Percentiles rank a stretch among this genome's conserved stretches.
Evolutionary conservation across 2,888 invertebrate genomes (phyloP).

Genomic region (Pediacus dermestoides): DNA sequence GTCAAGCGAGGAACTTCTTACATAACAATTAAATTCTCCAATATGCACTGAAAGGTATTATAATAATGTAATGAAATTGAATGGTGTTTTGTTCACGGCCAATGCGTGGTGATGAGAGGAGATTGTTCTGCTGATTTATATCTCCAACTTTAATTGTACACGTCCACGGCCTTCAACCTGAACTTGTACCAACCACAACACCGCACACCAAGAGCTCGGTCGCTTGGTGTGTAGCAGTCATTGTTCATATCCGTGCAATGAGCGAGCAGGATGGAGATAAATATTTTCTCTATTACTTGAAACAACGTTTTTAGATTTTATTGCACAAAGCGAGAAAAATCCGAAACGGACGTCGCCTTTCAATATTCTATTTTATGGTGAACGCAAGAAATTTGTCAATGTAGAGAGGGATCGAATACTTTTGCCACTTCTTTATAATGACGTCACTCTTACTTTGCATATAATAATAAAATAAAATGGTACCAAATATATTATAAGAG

Average conservation of each 20-base stretch:
- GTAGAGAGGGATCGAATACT: no score
- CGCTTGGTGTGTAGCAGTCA: constrained; percentile 17
- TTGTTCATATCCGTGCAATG: constrained; percentile 32
- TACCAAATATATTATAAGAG: constrained; percentile 1
- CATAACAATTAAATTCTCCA: no score
- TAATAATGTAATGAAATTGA: constrained; percentile 8
- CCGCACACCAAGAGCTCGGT: constrained; percentile 14
- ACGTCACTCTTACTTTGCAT: no score
- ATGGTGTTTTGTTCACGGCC: constrained; percentile 20
- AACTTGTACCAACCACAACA: no score
- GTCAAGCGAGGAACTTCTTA: no score
- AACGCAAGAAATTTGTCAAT: no score
- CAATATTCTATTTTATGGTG: no score
- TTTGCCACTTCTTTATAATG: no score
- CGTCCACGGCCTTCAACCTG: constrained; percentile 37
- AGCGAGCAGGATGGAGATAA: no score
- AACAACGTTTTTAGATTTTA: not conserved
- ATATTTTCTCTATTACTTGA: constrained; percentile 2
- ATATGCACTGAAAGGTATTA: no score
- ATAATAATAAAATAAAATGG: not conserved
- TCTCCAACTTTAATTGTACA: constrained; percentile 37
- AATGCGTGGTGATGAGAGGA: constrained; percentile 19
- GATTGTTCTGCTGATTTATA: constrained; percentile 29
- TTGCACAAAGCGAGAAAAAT: no score
- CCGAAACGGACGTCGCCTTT: no score